Evolutionary conservation across 35 echinoderm and acorn worm genomes (phyloP), one percentile per base, ranked within the genome.

Genomic region (Acanthaster planci): DNA sequence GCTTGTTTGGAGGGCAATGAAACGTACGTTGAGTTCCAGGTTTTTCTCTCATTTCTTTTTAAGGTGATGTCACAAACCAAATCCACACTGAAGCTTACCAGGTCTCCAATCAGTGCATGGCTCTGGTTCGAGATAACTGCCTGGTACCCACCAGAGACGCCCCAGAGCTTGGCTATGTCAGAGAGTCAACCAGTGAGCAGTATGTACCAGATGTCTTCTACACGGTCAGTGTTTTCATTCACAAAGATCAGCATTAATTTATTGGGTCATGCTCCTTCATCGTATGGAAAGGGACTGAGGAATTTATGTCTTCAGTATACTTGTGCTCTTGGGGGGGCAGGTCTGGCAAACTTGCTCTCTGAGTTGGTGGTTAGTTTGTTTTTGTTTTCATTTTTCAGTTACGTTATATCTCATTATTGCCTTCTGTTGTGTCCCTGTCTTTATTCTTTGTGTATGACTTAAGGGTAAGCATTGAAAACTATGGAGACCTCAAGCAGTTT

Each of bases 21-120:
- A n/a, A n/a, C n/a, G n/a, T n/a, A n/a, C n/a, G n/a, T n/a, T n/a
- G n/a, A n/a, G n/a, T n/a, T n/a, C n/a, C n/a, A n/a, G 12, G 42
- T 47, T 47, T 47, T 47, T 79, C 37, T 60, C 14, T 75, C 32
- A n/a, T 89, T 78, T 19, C 38, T 31, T 32, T 16, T 60, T 42
- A 38, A 97, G 94, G 94, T 84, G 94, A 97, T 81, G 86, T 87
- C 22, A 77, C 87, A 14, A 97, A 97, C 77, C 95, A 97, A 80
- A 97, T 97, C 37, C 95, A 97, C 68, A 93, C 84, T 81, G 95
- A 97, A 57, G 91, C 91, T 16, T 97, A 97, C 77, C 95, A 97
- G 80, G 95, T 97, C 21, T 97, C 95, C 36, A 97, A 97, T 81
- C 95, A 97, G 80, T 97, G 95, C 75, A 97, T 97, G 95, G 88